Evolutionary conservation across 2,888 invertebrate genomes (phyloP).

Genomic region (Trimorus sp.): DNA sequence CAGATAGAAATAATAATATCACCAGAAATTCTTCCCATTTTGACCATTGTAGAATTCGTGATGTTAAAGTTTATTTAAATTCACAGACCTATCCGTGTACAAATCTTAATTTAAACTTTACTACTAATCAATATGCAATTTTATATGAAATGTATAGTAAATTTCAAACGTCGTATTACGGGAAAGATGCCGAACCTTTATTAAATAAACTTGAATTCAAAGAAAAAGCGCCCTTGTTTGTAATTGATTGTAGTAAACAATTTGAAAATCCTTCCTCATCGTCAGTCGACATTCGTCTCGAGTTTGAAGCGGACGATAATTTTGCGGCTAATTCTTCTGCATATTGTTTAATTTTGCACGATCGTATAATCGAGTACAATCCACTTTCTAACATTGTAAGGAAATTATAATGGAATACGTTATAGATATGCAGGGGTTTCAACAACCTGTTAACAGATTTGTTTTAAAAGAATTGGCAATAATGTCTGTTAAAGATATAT

Average conservation of each 20-base stretch:
- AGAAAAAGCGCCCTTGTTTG: not conserved
- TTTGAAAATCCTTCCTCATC: not conserved
- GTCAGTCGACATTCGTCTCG: not conserved
- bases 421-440: no score
- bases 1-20: not conserved
- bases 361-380: no score
- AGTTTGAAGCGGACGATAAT: not conserved
- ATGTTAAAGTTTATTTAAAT: not conserved
- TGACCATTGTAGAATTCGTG: not conserved
- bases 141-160: constrained; percentile 7
- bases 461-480: no score
- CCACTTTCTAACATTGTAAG: no score
- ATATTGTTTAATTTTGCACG: no score
- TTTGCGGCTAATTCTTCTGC: no score
- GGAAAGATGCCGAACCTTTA: not conserved
- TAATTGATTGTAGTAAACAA: constrained; percentile 9
- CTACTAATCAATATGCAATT: not conserved
- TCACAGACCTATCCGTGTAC: not conserved
- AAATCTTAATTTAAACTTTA: not conserved
- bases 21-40: constrained; percentile 2
- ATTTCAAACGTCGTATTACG: not conserved
- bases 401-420: no score
- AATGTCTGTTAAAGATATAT: no score
- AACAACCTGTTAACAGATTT: no score
- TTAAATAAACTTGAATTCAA: not conserved